Base-by-base conservation (phyloP, 2,113 vertebrate genomes). In the Thalassarche chlororhynchos region DNA sequence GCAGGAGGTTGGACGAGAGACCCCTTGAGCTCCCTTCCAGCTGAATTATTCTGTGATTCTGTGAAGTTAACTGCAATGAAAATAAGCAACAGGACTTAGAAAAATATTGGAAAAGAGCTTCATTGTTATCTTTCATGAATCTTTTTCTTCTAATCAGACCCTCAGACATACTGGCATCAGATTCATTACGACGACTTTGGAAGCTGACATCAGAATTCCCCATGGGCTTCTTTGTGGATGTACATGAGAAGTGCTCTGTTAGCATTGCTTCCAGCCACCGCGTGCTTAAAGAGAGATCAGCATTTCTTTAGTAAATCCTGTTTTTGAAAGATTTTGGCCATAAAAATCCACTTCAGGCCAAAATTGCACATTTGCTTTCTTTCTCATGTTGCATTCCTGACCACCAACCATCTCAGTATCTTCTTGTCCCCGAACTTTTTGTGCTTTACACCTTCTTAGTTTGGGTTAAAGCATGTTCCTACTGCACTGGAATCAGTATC, bases 121-220 rank as follows among this genome's bases (percentile, higher is more conserved):
- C 42, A 17, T 75, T 87, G 84, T 95, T 96, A 89, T 86, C 91
- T 77, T 92, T 71, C 88, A 26, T 42, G 75, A 55, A 97, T 94
- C 96, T 95, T 69, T 82, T 40, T 58, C 89, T 96, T 91, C 46
- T 93, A 94, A 93, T 96, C 76, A 94, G 84, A 80, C 74, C 83
- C 81, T 91, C 80, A 97, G 93, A 96, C 94, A 92, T 28, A 42
- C 82, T 96, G 93, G 76, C 92, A 96, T 94, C 89, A 47, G 51
- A 10, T 87, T 90, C 92, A 87, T 95, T 97, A 87, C 0, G 2
- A 55, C 3, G 42, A 28, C 93, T 95, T 60, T 91, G 90, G 78
- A 87, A 94, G 64, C 60, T 96, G 85, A 86, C 84, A 49, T 31
- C 78, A 82, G 65, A 76, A n/a, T 18, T 92, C 84, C 92, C 91